These are phyloP conservation scores for Odobenus rosmarus DNA, from an alignment of 2,113 vertebrate species.

Conservation along the genomic window DNA sequence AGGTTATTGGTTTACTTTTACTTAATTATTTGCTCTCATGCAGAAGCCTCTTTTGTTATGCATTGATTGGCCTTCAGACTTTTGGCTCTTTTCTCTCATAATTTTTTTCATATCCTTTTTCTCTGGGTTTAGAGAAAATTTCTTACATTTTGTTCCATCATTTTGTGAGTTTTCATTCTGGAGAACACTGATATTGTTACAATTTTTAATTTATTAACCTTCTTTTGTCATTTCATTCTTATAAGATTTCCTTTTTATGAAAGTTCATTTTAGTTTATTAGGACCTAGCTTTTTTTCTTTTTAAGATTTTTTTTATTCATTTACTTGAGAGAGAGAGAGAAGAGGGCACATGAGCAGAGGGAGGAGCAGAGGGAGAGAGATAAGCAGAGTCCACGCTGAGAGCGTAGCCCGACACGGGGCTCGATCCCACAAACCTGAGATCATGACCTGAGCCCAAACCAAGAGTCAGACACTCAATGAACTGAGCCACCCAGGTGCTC, in stretches of 20 bases:
- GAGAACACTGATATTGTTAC: not conserved
- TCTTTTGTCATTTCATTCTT: not conserved
- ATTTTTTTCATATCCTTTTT: not conserved
- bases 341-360: not conserved
- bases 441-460: not conserved
- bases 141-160: not conserved
- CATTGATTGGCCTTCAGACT: not conserved
- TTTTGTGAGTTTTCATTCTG: conserved; percentile 1
- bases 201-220: not conserved
- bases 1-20: not conserved
- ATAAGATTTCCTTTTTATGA: not conserved
- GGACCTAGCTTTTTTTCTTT: not conserved
- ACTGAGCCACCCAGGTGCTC: not conserved
- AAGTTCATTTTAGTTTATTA: not conserved
- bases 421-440: not conserved
- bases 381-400: not conserved
- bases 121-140: not conserved
- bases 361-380: not conserved
- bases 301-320: not conserved
- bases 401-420: not conserved
- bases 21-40: not conserved
- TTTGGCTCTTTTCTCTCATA: not conserved
- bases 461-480: not conserved
- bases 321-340: too few relatives aligned
- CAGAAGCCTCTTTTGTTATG: not conserved